phyloP scores from a whole-genome alignment of 1,140 invertebrate species.

The Thaumatotibia leucotreta region DNA sequence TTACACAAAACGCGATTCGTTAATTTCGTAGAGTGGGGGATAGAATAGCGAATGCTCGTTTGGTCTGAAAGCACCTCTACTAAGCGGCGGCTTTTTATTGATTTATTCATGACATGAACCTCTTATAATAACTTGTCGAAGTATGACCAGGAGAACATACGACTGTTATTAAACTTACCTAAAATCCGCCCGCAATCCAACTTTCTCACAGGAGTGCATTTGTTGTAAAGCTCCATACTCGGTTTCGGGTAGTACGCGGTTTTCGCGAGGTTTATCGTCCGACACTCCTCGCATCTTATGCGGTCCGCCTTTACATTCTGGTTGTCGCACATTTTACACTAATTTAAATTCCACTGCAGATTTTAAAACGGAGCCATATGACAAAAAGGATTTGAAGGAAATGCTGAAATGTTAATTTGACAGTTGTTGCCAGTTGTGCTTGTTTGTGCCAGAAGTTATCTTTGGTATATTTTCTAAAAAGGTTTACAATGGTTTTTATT shows the following conservation, averaged over 20 bases:
- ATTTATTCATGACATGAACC: no score
- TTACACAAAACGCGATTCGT: no score
- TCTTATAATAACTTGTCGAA: no score
- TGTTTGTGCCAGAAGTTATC: no score
- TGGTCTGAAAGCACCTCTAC: no score
- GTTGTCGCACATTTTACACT: conserved; percentile 51
- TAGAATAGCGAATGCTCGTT: no score
- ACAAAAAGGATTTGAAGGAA: not conserved
- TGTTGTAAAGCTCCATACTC: conserved; percentile 64
- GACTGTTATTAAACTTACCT: conserved; percentile 31
- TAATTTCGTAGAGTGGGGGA: no score
- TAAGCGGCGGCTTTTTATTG: no score
- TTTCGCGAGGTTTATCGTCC: conserved; percentile 66
- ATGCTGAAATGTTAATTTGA: not conserved
- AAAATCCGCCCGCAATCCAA: conserved; percentile 41
- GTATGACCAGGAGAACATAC: no score
- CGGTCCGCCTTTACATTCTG: conserved; percentile 28
- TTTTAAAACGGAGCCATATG: not conserved
- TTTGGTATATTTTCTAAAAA: no score
- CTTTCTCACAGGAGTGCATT: conserved; percentile 44
- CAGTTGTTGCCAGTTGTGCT: no score
- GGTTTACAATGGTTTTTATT: no score
- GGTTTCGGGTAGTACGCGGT: conserved; percentile 46
- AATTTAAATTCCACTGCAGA: conserved; percentile 6
- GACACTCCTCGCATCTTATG: conserved; percentile 50